phyloP scores from a whole-genome alignment of 2,888 invertebrate genomes.

The Fragum whitleyi region DNA sequence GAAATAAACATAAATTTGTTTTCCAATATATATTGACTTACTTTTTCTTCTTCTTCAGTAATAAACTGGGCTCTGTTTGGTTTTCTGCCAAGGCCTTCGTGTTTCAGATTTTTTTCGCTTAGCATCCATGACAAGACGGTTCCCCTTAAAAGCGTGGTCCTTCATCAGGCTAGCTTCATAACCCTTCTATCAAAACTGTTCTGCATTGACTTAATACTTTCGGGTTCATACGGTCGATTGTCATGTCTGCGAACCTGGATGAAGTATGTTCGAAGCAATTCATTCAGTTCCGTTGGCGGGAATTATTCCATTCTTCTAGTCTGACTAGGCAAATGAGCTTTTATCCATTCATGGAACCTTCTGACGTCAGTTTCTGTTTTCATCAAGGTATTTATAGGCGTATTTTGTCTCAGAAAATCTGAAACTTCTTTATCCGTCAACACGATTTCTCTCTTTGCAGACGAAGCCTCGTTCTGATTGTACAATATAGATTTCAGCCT shows the following conservation, averaged over 20 bases:
- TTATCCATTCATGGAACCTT: slow-evolving; percentile 4
- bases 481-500: too few species aligned
- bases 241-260: not conserved
- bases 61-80: too few species aligned
- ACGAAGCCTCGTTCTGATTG: too few species aligned
- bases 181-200: slow-evolving; percentile 25
- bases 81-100: too few species aligned
- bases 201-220: slow-evolving; percentile 22
- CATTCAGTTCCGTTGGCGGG: slow-evolving; percentile 11
- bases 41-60: too few species aligned
- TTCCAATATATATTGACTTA: not conserved
- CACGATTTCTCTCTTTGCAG: too few species aligned
- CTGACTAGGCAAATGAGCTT: not conserved
- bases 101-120: slow-evolving; percentile 21
- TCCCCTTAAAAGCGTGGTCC: slow-evolving; percentile 15
- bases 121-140: slow-evolving; percentile 15
- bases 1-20: not conserved
- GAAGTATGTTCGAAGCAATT: too few species aligned
- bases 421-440: too few species aligned
- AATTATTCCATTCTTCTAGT: slow-evolving; percentile 20
- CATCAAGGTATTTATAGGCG: too few species aligned
- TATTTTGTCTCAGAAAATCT: not conserved
- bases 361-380: slow-evolving; percentile 18
- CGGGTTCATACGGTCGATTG: not conserved
- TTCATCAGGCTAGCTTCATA: not conserved